Base-by-base conservation (phyloP, 2,797 vertebrate genomes). In the Huso huso region DNA sequence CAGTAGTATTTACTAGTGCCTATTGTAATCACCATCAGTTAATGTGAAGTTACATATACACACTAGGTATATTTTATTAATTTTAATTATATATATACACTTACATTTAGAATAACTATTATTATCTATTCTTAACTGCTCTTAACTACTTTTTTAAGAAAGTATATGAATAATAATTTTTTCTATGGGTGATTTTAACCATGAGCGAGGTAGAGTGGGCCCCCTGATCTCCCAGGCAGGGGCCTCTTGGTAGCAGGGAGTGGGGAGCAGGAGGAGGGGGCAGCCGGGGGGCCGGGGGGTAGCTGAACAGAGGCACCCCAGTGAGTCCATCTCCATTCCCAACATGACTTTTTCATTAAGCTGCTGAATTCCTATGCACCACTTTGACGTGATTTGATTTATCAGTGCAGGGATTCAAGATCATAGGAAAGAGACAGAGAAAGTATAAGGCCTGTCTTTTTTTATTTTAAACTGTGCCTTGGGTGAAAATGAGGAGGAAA, bases 311-410 rank as follows among this genome's bases (percentile, higher is more conserved):
- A 53, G 69, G 61, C 67, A 72, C 77, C 77, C 75, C 74, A 70
- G 79, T 79, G 51, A 12, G 49, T 62, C 63, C 74, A 79, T 83
- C 79, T 79, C 75, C 77, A 74, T 74, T 67, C 23, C 74, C 85
- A 83, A 84, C 89, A 94, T 91, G 90, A 91, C 88, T 93, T 92
- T 91, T 93, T 89, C 92, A 91, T 94, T 91, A 93, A 91, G 88
- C 85, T 77, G 85, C 89, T 83, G 89, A 91, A 91, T 92, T 93
- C 86, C 82, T 89, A 79, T 82, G 77, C 81, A 85, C 79, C 84
- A 78, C 79, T 87, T 83, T 83, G 84, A 88, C 83, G 75, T 92
- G 93, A 92, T 37, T 37, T 37, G 37, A 37, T 94, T 92, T 93
- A 93, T 93, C 87, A 73, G 74, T 81, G 66, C 75, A 71, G 81